These are phyloP conservation scores for Empis livida DNA, from an alignment of 2,888 invertebrate species.

Conservation along the genomic window DNA sequence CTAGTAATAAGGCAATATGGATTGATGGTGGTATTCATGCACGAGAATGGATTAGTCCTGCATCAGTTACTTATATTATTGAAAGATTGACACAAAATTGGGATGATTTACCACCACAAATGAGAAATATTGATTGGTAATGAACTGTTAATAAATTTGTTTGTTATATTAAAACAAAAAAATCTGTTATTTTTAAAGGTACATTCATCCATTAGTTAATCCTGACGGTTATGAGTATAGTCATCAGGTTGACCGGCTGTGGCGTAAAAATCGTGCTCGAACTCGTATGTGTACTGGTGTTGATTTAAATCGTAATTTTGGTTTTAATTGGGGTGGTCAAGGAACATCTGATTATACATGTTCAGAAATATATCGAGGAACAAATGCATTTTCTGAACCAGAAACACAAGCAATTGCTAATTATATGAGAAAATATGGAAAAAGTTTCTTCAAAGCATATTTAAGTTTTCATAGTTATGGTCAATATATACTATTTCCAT, in stretches of 20 bases:
- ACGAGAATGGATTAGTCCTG: constrained; percentile 80
- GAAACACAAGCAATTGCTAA: constrained; percentile 60
- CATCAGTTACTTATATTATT: constrained; percentile 63
- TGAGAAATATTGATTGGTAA: constrained; percentile 71
- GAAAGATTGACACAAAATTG: constrained; percentile 56
- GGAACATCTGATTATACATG: constrained; percentile 77
- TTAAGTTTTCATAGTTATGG: constrained; percentile 76
- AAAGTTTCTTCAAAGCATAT: constrained; percentile 51
- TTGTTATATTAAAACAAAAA: neutral
- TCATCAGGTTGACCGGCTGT: constrained; percentile 65
- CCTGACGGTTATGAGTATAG: constrained; percentile 85
- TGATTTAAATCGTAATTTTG: constrained; percentile 79
- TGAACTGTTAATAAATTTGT: constrained; percentile 11
- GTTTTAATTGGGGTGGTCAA: constrained; percentile 75
- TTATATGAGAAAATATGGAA: constrained; percentile 37
- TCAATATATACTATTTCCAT: constrained; percentile 73
- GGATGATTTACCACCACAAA: constrained; percentile 46
- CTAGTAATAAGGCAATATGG: constrained; percentile 52
- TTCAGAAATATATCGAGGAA: constrained; percentile 67
- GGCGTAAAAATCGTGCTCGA: constrained; percentile 61
- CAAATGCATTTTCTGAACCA: constrained; percentile 71
- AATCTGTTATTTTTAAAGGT: constrained; percentile 34
- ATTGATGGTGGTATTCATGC: constrained; percentile 73
- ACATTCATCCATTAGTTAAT: constrained; percentile 60
- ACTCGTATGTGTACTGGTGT: constrained; percentile 56